phyloP scores from a whole-genome alignment of 2,888 invertebrate genomes.

The Acleris laterana region DNA sequence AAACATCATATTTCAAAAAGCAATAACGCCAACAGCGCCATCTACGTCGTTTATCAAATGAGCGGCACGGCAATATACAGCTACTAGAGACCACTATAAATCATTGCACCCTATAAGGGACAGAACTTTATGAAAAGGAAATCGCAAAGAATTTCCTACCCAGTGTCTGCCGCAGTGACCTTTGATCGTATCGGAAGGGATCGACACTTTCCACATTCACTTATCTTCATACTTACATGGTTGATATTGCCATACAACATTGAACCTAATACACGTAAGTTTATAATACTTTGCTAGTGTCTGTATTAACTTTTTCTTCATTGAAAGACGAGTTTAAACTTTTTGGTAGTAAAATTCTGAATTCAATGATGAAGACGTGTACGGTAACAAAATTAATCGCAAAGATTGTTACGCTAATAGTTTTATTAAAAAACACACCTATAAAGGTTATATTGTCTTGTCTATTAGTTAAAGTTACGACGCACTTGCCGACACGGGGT shows the following conservation, averaged over 20 bases:
- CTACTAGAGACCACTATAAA: slow-evolving; percentile 51
- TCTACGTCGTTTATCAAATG: slow-evolving; percentile 59
- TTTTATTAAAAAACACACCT: slow-evolving; percentile 48
- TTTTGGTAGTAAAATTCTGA: background rate
- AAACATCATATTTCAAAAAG: slow-evolving; percentile 55
- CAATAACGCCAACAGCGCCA: slow-evolving; percentile 55
- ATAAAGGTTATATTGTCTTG: slow-evolving; percentile 70
- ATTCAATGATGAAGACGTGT: slow-evolving; percentile 12
- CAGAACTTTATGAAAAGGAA: slow-evolving; percentile 63
- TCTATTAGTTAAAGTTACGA: slow-evolving; percentile 70
- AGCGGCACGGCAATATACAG: slow-evolving; percentile 53
- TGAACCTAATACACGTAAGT: slow-evolving; percentile 51
- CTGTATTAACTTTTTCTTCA: background rate
- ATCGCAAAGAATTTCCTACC: slow-evolving; percentile 51
- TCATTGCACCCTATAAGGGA: slow-evolving; percentile 55
- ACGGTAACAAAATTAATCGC: slow-evolving; percentile 19
- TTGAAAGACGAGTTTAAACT: too few species aligned
- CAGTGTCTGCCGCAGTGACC: slow-evolving; percentile 50
- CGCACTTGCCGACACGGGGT: slow-evolving; percentile 68
- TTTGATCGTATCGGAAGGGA: slow-evolving; percentile 75
- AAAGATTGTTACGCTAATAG: slow-evolving; percentile 29
- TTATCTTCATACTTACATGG: slow-evolving; percentile 60
- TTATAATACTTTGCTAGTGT: background rate
- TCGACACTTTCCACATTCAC: slow-evolving; percentile 67
- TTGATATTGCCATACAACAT: slow-evolving; percentile 45